Evolutionary conservation across 1,140 invertebrate genomes (phyloP), one percentile per base, ranked within the genome.

Genomic region (Eumeta japonica): DNA sequence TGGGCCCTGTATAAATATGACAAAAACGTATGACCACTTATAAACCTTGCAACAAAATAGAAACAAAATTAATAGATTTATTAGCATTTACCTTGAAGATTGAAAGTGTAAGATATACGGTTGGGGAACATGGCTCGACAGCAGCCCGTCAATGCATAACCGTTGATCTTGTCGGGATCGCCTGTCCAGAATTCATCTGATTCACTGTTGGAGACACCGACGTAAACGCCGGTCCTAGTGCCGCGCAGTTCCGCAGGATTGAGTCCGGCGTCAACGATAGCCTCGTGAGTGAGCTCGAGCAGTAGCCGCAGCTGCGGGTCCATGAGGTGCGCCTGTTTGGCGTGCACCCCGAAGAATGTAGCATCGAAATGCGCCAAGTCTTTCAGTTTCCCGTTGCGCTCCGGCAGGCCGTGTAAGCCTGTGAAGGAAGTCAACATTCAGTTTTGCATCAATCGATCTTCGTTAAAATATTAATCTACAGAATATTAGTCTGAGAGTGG

Each of bases 71-170:
- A 5, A n/a, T 24, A 5, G 20, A 24, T 24, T n/a, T n/a, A 24
- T 24, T 24, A n/a, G n/a, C 5, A 24, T 12, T 29, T 36, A 52
- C 73, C 77, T 48, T 74, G 87, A 41, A 97, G 90, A 55, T 98
- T 93, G 75, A 97, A 98, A 7, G 92, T 88, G 75, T 87, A 98
- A 0, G 94, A 97, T 19, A 98, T 82, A 56, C 96, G 83, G 68
- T 98, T 98, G 24, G 94, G 83, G 68, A 98, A 96, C 94, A 98
- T 98, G 16, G 93, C 89, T 27, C 90, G 79, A 35, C 87, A 87
- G 68, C 92, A 95, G 14, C 95, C 95, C 2, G 90, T 94, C 46
- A 98, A 77, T 18, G 86, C 90, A 74, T 98, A 98, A 36, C 95
- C 94, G 58, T 88, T 92, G 1, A 94, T 82, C 52, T 81, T 79